Conservation (phyloP, 2,113 vertebrate genomes). For the Podiceps cristatus region DNA sequence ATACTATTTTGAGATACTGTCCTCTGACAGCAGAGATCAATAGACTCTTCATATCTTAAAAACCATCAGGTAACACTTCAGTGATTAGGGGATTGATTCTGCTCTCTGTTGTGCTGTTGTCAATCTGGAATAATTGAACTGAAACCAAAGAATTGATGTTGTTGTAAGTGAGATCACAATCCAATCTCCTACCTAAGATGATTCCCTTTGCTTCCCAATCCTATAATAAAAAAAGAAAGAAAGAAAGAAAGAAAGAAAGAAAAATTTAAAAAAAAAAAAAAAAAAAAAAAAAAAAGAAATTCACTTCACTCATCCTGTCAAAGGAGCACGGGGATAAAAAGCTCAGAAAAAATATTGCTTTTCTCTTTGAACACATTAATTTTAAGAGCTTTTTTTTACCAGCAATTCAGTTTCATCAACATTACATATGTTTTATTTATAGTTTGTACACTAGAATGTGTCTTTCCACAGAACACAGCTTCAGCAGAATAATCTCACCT, state of each 20-base stretch:
- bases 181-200: background rate
- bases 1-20: background rate
- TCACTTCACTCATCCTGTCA: too few species aligned
- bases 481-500: background rate
- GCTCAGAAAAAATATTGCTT: background rate
- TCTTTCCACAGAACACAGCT: background rate
- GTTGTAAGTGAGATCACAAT: background rate
- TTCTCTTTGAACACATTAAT: background rate
- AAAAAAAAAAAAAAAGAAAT: background rate
- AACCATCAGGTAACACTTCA: background rate
- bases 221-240: background rate
- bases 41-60: constrained; percentile 16
- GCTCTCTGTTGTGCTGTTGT: background rate
- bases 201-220: background rate
- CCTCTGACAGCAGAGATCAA: constrained; percentile 8
- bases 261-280: background rate
- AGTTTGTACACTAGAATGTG: background rate
- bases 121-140: constrained; percentile 25
- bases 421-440: background rate
- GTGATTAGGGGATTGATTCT: background rate
- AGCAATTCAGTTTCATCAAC: background rate
- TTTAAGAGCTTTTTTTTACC: background rate
- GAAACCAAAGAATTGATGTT: constrained; percentile 10
- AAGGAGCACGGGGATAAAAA: background rate
- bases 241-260: too few species aligned